Base-by-base conservation (phyloP, 2,113 vertebrate species). In the Phocoena sinus region DNA sequence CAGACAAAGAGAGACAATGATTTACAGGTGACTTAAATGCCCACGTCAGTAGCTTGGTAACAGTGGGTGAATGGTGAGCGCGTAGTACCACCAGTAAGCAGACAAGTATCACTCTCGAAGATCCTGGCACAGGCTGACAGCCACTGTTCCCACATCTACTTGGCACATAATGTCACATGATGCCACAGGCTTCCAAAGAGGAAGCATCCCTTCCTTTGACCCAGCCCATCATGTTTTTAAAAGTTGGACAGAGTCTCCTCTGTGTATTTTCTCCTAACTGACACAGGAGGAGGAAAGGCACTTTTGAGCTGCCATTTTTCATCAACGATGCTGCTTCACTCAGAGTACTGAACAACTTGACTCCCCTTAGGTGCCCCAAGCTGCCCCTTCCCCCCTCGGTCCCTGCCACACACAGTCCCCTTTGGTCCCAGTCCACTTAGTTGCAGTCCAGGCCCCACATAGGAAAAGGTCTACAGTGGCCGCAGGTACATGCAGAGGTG, bases 401-500 rank as follows among this genome's bases (percentile, higher is more conserved):
- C n/a, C 53, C 36, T 31, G 67, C 67, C 82, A 9, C 33, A 21
- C 31, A 21, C 41, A 15, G 5, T 33, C 67, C 53, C 53, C 53
- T 53, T 53, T 53, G 53, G 53, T 53, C 53, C 15, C 15, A 17
- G 38, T 11, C 83, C 50, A 56, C 67, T 41, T 14, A 2, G 14
- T 20, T 25, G 58, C 10, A 1, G 23, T 33, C 87, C 68, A 33
- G 91, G n/a, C 18, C 26, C 13, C 33, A 4, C 41, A 58, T 10
- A 26, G 28, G 71, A 28, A 23, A 15, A 23, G 18, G 36, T 13
- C 17, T 1, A 1, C 2, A 6, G 11, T 26, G 18, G 3, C 8
- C 6, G 13, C 1, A 14, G 36, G 81, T 10, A 1, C 3, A 0
- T 11, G n/a, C 38, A 18, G 17, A 18, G 76, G 6, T 28, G 56